Evolutionary conservation across 2,113 vertebrate genomes (phyloP).

Genomic region (Acanthisitta chloris): DNA sequence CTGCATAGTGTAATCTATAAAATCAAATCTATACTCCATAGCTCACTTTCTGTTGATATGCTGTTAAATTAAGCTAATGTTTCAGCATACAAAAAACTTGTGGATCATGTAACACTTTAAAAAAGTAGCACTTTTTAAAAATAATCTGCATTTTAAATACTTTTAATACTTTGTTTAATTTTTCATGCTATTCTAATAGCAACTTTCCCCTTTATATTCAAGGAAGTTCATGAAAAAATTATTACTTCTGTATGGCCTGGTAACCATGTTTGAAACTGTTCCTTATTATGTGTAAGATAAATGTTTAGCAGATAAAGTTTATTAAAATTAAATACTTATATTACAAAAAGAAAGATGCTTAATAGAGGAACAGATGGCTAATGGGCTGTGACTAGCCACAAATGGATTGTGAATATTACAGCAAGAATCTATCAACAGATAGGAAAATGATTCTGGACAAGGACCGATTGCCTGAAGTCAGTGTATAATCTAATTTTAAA

Average conservation of each 20-base stretch:
- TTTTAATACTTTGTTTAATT: too few relatives aligned
- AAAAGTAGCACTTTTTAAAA: not conserved
- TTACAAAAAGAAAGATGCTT: constrained; percentile 52
- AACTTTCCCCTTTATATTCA: not conserved
- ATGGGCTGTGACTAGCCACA: constrained; percentile 63
- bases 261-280: not conserved
- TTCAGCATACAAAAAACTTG: not conserved
- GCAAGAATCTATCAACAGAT: constrained; percentile 52
- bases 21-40: not conserved
- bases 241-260: not conserved
- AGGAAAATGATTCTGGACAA: constrained; percentile 57
- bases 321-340: constrained; percentile 65
- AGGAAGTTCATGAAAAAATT: not conserved
- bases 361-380: constrained; percentile 66
- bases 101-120: not conserved
- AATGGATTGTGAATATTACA: constrained; percentile 50
- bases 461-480: constrained; percentile 30
- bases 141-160: not conserved
- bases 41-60: not conserved
- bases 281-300: constrained; percentile 11
- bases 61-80: not conserved
- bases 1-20: not conserved
- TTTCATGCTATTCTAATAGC: not conserved
- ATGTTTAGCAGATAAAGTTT: constrained; percentile 43
- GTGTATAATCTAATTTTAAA: constrained; percentile 60